Base-by-base conservation (phyloP, 2,888 invertebrate genomes). In the Aphodius granarius region DNA sequence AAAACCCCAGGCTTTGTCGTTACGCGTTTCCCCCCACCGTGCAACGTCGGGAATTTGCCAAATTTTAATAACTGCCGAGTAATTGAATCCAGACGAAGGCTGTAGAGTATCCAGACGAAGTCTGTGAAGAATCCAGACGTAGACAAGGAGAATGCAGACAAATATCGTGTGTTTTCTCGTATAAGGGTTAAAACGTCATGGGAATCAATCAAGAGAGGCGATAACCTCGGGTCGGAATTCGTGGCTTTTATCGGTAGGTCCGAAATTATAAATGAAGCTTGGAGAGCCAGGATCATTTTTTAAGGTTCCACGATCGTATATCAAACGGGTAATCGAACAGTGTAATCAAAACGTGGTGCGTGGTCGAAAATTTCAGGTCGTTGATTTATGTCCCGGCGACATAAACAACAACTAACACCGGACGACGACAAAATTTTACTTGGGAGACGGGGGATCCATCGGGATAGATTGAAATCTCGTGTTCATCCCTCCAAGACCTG, bases 41-140 rank as follows among this genome's bases (percentile, higher is more conserved):
- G 71, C 70, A 70, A 71, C 74, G 70, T 70, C 71, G 63, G 74
- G 74, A 74, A 74, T 74, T 74, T 65, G 74, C 74, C 71, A 71
- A 74, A 74, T 71, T 74, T 74, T 74, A 74, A 74, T 74, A 74
- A 74, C 74, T 23, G 71, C 64, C 65, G 43, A 43, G 43, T 43
- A 43, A 43, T 43, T 43, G 43, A 43, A 43, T 43, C 43, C 43
- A 43, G 43, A 43, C 43, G 43, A 43, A 43, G 9, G 43, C 6
- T n/a, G n/a, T n/a, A n/a, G n/a, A n/a, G n/a, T n/a, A n/a, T n/a
- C n/a, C n/a, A n/a, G n/a, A n/a, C n/a, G n/a, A n/a, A n/a, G n/a
- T n/a, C n/a, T n/a, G n/a, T n/a, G n/a, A n/a, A n/a, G n/a, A n/a
- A n/a, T n/a, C n/a, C 43, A 43, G 43, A 43, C 43, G 2, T 9